Percentiles rank a stretch among this genome's conserved stretches.
Conservation (phyloP, 2,888 invertebrate genomes). For the Pedicia rivosa region DNA sequence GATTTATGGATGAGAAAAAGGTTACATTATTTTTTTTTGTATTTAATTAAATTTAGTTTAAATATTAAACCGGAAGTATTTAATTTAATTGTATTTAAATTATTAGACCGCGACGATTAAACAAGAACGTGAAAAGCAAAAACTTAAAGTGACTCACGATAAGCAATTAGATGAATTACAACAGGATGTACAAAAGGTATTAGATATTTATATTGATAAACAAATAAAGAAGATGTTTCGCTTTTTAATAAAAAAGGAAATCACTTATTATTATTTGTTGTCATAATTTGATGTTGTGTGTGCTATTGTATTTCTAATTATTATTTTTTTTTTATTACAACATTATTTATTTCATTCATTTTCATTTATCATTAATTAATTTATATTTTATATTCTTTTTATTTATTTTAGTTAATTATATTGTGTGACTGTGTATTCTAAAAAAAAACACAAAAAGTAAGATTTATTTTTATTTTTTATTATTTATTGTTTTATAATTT, state of each 20-base stretch:
- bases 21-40: slow-evolving; percentile 21
- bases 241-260: too few species aligned
- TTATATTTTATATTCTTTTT: slow-evolving; percentile 4
- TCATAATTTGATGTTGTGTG: slow-evolving; percentile 6
- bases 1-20: slow-evolving; percentile 91
- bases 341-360: background rate
- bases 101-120: slow-evolving; percentile 40
- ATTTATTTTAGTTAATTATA: slow-evolving; percentile 4
- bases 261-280: slow-evolving; percentile 6
- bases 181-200: slow-evolving; percentile 72
- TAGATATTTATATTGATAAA: slow-evolving; percentile 2
- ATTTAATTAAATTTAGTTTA: too few species aligned
- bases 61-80: background rate
- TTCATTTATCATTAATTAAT: slow-evolving; percentile 2
- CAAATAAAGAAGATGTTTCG: too few species aligned
- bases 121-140: slow-evolving; percentile 81
- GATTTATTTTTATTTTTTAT: slow-evolving; percentile 2
- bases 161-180: slow-evolving; percentile 81
- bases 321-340: background rate
- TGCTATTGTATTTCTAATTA: slow-evolving; percentile 3
- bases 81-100: background rate
- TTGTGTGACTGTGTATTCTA: slow-evolving; percentile 4
- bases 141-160: slow-evolving; percentile 79
- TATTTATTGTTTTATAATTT: too few species aligned
- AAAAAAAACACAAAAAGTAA: background rate